phyloP scores from a whole-genome alignment of 2,113 vertebrate genomes.

The Nerophis ophidion region DNA sequence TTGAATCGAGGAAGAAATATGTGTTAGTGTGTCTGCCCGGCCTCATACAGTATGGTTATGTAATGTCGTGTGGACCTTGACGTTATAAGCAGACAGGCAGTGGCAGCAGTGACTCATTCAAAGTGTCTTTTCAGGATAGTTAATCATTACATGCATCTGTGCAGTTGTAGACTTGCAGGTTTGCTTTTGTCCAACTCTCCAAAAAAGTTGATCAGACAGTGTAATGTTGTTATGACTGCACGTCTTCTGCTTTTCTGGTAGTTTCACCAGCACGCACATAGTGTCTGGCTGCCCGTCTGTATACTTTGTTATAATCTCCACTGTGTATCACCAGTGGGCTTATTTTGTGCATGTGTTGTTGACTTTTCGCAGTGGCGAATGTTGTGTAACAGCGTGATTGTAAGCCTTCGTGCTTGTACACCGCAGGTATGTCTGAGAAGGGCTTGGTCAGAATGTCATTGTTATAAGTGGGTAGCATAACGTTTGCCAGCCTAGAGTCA shows the following conservation, averaged over 20 bases:
- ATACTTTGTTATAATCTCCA: conserved; percentile 8
- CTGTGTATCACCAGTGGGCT: conserved; percentile 15
- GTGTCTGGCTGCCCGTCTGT: background rate
- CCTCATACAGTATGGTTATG: conserved; percentile 34
- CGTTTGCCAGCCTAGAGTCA: background rate
- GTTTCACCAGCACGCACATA: background rate
- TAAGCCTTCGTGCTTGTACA: conserved; percentile 27
- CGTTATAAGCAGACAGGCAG: conserved; percentile 13
- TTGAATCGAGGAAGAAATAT: conserved; percentile 31
- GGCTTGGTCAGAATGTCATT: conserved; percentile 16
- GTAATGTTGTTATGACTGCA: background rate
- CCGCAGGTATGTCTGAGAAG: conserved; percentile 54
- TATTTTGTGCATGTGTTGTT: conserved; percentile 34
- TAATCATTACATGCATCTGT: conserved; percentile 51
- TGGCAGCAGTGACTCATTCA: conserved; percentile 23
- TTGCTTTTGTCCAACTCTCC: conserved; percentile 18
- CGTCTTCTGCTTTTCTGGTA: background rate
- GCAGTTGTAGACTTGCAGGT: conserved; percentile 31
- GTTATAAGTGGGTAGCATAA: background rate
- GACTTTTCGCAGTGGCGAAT: conserved; percentile 16
- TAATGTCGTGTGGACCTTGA: conserved; percentile 32
- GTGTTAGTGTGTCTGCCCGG: conserved; percentile 16
- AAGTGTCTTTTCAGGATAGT: conserved; percentile 27
- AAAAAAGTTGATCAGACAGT: conserved; percentile 16
- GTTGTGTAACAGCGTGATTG: conserved; percentile 43